Conservation (phyloP, 2,797 vertebrate genomes). For the Lateolabrax maculatus region DNA sequence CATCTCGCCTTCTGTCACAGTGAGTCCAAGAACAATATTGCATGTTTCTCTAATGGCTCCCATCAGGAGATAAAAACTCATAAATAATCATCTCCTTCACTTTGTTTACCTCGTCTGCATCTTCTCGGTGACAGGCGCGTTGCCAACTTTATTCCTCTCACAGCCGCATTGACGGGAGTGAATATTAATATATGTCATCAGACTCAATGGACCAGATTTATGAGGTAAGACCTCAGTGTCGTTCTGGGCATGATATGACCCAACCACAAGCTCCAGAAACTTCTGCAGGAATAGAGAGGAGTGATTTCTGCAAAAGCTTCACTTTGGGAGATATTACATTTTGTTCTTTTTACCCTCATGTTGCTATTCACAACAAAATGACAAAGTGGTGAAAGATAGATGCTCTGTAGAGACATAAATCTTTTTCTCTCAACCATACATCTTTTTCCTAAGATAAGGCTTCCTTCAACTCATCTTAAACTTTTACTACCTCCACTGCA, state of each 20-base stretch:
- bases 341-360: slow-evolving; percentile 14
- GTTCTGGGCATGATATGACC: slow-evolving; percentile 16
- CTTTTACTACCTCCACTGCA: slow-evolving; percentile 5
- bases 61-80: slow-evolving; percentile 54
- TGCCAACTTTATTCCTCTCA: slow-evolving; percentile 34
- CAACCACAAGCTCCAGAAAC: slow-evolving; percentile 17
- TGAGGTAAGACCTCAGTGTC: slow-evolving; percentile 27
- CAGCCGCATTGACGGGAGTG: slow-evolving; percentile 31
- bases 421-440: neutral
- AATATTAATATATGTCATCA: slow-evolving; percentile 49
- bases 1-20: slow-evolving; percentile 46
- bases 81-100: slow-evolving; percentile 56
- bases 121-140: slow-evolving; percentile 29
- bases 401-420: slow-evolving; percentile 13
- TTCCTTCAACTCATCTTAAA: slow-evolving; percentile 8
- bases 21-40: slow-evolving; percentile 60
- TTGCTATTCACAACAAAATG: slow-evolving; percentile 13
- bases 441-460: neutral
- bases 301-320: neutral
- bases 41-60: slow-evolving; percentile 52
- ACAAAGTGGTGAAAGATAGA: slow-evolving; percentile 13
- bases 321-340: neutral
- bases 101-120: slow-evolving; percentile 56
- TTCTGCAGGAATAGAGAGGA: slow-evolving; percentile 12
- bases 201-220: slow-evolving; percentile 41